Evolutionary conservation across 2,113 vertebrate species (phyloP).

Genomic region (Rhipidura dahli): DNA sequence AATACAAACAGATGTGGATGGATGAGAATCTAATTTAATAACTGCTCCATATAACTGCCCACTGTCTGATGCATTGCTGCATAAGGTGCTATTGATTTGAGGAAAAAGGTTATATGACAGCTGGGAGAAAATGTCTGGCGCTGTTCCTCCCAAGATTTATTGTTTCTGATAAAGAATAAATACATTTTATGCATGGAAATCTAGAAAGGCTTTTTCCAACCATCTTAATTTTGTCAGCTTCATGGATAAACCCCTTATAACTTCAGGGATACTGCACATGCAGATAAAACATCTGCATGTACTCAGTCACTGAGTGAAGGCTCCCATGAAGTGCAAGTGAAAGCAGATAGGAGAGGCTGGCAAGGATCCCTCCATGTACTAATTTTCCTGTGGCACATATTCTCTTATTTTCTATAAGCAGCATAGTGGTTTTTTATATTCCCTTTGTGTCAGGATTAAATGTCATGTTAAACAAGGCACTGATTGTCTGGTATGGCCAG

Average conservation of each 20-base stretch:
- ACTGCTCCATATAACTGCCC: constrained; percentile 27
- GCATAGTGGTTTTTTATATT: background rate
- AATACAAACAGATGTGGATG: constrained; percentile 14
- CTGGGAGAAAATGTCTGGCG: background rate
- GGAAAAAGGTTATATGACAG: background rate
- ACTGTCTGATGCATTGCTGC: constrained; percentile 24
- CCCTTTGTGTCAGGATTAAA: background rate
- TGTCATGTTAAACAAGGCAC: background rate
- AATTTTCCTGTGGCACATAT: background rate
- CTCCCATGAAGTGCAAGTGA: background rate
- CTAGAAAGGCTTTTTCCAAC: background rate
- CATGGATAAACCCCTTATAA: background rate
- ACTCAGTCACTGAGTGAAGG: background rate
- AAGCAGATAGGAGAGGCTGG: background rate
- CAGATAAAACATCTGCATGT: background rate
- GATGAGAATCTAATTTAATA: constrained; percentile 45
- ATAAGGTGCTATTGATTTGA: constrained; percentile 33
- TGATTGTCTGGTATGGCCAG: background rate
- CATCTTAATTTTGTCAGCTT: background rate
- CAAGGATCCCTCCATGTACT: background rate
- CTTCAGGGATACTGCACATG: background rate
- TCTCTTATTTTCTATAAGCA: background rate
- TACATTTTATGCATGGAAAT: constrained; percentile 5
- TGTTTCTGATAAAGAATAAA: constrained; percentile 23
- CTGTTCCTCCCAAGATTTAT: background rate